phyloP scores from a whole-genome alignment of 1,140 invertebrate genomes.

The Acromyrmex charruanus region DNA sequence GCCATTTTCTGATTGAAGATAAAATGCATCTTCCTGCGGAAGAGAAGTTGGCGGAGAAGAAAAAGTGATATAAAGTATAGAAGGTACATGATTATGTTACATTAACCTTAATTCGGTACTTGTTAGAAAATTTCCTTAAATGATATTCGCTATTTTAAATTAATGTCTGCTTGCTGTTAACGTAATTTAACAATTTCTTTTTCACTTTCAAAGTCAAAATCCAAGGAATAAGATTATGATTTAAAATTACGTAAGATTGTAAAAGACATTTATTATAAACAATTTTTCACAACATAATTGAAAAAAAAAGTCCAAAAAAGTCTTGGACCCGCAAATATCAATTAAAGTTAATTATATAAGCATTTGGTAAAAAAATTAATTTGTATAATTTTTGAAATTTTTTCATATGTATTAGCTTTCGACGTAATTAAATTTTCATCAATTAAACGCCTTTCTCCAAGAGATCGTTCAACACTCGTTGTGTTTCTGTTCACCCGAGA shows the following conservation, averaged over 20 bases:
- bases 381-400: neutral
- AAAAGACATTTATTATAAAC: too few relatives aligned
- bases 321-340: too few relatives aligned
- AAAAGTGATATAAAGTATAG: neutral
- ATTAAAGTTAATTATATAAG: too few relatives aligned
- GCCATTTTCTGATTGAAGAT: conserved; percentile 34
- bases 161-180: too few relatives aligned
- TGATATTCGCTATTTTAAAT: too few relatives aligned
- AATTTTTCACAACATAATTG: too few relatives aligned
- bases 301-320: too few relatives aligned
- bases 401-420: neutral
- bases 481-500: conserved; percentile 14
- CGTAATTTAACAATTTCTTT: too few relatives aligned
- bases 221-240: too few relatives aligned
- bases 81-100: neutral
- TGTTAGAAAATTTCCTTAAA: too few relatives aligned
- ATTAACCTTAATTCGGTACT: neutral
- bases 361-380: neutral
- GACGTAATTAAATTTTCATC: conserved; percentile 17
- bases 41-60: conserved; percentile 2
- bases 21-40: conserved; percentile 10
- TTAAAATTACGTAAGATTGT: too few relatives aligned
- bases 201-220: too few relatives aligned
- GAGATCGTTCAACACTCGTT: neutral
- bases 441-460: neutral